Conservation (phyloP, 2,113 vertebrate genomes). For the Equus quagga region DNA sequence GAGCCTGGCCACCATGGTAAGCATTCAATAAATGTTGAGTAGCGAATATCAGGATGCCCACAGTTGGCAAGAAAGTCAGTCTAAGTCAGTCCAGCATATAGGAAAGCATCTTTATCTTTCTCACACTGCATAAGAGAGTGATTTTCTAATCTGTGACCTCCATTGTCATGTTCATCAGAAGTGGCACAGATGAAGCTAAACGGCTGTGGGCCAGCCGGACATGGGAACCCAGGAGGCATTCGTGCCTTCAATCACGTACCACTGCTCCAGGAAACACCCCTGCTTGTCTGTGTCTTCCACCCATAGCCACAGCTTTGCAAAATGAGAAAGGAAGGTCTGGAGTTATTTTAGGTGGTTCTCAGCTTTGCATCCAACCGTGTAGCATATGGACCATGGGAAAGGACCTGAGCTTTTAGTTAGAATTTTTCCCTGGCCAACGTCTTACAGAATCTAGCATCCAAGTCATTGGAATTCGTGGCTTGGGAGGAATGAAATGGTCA, state of each 20-base stretch:
- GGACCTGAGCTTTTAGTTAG: not conserved
- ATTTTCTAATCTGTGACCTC: not conserved
- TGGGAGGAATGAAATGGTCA: not conserved
- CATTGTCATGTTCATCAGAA: not conserved
- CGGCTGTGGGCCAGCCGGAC: not conserved
- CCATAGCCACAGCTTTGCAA: not conserved
- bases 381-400: not conserved
- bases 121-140: not conserved
- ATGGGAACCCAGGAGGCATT: not conserved
- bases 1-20: not conserved
- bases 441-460: not conserved
- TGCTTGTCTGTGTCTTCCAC: not conserved
- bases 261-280: not conserved
- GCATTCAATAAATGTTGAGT: not conserved
- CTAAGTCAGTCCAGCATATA: not conserved
- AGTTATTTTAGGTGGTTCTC: not conserved
- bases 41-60: not conserved
- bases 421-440: not conserved
- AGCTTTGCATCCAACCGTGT: not conserved
- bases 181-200: not conserved
- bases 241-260: not conserved
- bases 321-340: not conserved
- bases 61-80: not conserved
- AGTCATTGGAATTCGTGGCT: conserved; percentile 19
- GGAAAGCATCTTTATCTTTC: conserved; percentile 1